A percentile compares a stretch with the other conserved stretches of the same genome.
Conservation (phyloP, 2,113 vertebrate genomes). For the Rhagologus leucostigma region DNA sequence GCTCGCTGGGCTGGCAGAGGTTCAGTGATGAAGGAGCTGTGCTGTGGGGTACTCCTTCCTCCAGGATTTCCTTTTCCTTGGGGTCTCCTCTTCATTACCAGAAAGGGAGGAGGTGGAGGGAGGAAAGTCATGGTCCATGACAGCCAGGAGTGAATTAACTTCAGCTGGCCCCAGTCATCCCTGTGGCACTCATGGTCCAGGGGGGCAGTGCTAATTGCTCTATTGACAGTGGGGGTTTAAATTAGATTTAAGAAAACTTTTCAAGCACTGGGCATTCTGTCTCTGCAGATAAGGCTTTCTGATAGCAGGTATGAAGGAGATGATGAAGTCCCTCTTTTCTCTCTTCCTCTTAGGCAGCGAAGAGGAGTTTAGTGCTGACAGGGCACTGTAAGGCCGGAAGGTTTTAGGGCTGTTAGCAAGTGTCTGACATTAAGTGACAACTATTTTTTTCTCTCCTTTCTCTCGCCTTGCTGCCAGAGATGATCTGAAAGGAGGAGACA, state of each 20-base stretch:
- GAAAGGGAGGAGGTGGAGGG: not conserved
- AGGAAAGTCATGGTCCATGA: not conserved
- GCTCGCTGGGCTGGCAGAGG: rapidly evolving
- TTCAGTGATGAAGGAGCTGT: not conserved
- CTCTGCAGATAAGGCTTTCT: slow-evolving; percentile 4
- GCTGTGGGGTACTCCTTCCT: not conserved
- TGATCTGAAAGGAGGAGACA: not conserved
- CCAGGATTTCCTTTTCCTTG: not conserved
- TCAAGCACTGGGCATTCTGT: not conserved
- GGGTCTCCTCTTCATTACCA: rapidly evolving
- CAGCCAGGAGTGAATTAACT: not conserved
- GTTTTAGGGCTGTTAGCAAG: not conserved
- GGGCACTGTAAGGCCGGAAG: not conserved
- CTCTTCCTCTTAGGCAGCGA: not conserved
- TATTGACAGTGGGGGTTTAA: slow-evolving; percentile 6
- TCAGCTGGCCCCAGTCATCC: not conserved
- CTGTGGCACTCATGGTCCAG: not conserved
- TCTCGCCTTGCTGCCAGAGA: not conserved
- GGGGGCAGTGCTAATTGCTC: not conserved
- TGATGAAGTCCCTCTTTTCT: not conserved
- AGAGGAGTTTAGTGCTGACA: not conserved
- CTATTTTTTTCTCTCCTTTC: not conserved
- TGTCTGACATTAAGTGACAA: not conserved
- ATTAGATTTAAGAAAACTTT: slow-evolving; percentile 37
- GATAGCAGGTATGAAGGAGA: not conserved